phyloP scores from a whole-genome alignment of 2,113 vertebrate genomes.

The Tiliqua scincoides region DNA sequence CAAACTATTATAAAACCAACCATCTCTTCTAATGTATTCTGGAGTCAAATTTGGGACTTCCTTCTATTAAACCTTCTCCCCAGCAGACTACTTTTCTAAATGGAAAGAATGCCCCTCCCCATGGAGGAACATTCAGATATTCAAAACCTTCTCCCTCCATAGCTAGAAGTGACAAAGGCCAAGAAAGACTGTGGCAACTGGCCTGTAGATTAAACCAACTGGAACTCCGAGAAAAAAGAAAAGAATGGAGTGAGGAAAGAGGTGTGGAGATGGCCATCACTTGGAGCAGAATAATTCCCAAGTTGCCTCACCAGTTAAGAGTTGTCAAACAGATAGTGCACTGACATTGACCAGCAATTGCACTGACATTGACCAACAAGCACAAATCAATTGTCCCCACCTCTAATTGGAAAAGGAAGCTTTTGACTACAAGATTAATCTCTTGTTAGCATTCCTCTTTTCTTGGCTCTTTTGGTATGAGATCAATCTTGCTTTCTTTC shows the following conservation, averaged over 20 bases:
- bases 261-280: constrained; percentile 9
- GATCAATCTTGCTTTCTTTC: constrained; percentile 19
- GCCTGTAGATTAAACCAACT: too few species aligned
- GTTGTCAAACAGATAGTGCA: background rate
- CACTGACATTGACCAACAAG: background rate
- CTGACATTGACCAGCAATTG: background rate
- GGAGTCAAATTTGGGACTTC: too few species aligned
- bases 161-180: background rate
- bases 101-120: background rate
- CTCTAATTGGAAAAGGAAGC: background rate
- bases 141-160: background rate
- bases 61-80: background rate
- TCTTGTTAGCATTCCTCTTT: background rate
- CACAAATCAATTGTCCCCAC: background rate
- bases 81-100: background rate
- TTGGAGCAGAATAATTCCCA: background rate
- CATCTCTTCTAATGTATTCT: background rate
- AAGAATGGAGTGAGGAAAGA: background rate
- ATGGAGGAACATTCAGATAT: background rate
- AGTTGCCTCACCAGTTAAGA: fast-evolving
- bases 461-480: background rate
- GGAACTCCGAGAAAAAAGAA: background rate
- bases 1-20: too few species aligned
- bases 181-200: background rate
- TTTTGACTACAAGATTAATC: fast-evolving